Percentiles rank a stretch among this genome's conserved stretches.
Conservation (phyloP, 2,888 invertebrate species). For the Cristatella mucedo region DNA sequence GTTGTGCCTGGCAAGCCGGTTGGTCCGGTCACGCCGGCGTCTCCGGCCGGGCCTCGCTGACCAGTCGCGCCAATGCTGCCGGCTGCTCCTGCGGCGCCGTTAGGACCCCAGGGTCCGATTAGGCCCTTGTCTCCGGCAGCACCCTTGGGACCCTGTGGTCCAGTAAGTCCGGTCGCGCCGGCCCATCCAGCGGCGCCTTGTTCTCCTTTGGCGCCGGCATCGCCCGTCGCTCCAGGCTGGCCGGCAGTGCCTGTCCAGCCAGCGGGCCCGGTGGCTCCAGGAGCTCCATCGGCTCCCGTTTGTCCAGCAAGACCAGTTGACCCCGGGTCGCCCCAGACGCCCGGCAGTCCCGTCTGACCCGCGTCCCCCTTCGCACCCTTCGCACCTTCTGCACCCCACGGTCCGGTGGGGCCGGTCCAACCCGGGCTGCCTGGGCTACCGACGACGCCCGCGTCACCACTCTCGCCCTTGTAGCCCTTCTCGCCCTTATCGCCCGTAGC, state of each 20-base stretch:
- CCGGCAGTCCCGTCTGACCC: conserved; percentile 9
- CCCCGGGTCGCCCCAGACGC: conserved; percentile 9
- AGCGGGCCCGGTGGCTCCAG: conserved; percentile 10
- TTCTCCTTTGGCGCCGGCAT: conserved; percentile 11
- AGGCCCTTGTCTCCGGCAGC: conserved; percentile 8
- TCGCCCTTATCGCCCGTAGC: conserved; percentile 6
- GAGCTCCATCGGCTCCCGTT: conserved; percentile 7
- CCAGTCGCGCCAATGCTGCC: conserved; percentile 12
- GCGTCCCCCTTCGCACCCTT: not conserved
- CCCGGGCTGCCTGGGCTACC: not conserved
- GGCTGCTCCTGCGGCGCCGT: conserved; percentile 9
- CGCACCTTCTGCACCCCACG: not conserved
- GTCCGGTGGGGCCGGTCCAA: too few relatives aligned
- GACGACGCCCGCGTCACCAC: not conserved
- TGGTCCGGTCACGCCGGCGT: conserved; percentile 9
- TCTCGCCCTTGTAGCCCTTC: conserved; percentile 2
- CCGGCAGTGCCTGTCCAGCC: conserved; percentile 12
- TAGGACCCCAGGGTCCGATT: conserved; percentile 11
- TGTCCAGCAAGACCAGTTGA: conserved; percentile 6
- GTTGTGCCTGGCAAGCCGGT: conserved; percentile 6
- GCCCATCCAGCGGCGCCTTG: conserved; percentile 2
- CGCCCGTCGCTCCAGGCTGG: conserved; percentile 7
- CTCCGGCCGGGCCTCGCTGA: conserved; percentile 10
- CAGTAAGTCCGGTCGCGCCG: conserved; percentile 7
- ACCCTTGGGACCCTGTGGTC: conserved; percentile 10